A percentile compares a stretch with the other conserved stretches of the same genome.
Conservation (phyloP, 2,113 vertebrate genomes). For the Heteronetta atricapilla region DNA sequence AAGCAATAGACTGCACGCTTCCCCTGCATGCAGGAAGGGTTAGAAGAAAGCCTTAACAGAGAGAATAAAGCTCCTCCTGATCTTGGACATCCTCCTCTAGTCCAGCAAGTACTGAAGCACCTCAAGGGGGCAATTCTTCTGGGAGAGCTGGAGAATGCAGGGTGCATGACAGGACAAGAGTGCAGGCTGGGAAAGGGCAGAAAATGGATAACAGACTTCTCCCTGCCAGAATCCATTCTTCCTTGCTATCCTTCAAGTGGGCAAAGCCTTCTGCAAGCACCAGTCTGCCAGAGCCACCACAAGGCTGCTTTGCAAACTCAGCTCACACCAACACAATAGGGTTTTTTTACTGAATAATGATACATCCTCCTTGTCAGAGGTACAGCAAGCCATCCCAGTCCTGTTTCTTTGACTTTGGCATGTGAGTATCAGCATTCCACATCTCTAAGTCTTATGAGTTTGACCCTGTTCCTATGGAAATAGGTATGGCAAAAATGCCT, state of each 20-base stretch:
- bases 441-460: not conserved
- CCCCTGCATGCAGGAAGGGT: not conserved
- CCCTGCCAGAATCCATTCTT: too few relatives aligned
- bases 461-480: not conserved
- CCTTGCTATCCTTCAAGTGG: not conserved
- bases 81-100: not conserved
- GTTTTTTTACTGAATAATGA: not conserved
- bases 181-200: not conserved
- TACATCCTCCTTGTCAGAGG: accelerated
- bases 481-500: not conserved
- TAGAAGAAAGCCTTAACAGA: not conserved
- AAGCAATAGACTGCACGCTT: accelerated
- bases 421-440: not conserved
- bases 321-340: not conserved
- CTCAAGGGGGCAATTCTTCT: accelerated
- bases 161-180: accelerated
- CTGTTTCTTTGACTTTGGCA: not conserved
- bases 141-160: not conserved
- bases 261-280: not conserved
- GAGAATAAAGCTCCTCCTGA: not conserved
- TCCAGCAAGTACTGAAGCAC: not conserved
- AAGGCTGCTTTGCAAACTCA: not conserved
- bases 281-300: accelerated
- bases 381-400: not conserved
- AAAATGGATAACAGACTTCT: not conserved